phyloP scores from a whole-genome alignment of 2,888 invertebrate species.

The Julus scanicus region DNA sequence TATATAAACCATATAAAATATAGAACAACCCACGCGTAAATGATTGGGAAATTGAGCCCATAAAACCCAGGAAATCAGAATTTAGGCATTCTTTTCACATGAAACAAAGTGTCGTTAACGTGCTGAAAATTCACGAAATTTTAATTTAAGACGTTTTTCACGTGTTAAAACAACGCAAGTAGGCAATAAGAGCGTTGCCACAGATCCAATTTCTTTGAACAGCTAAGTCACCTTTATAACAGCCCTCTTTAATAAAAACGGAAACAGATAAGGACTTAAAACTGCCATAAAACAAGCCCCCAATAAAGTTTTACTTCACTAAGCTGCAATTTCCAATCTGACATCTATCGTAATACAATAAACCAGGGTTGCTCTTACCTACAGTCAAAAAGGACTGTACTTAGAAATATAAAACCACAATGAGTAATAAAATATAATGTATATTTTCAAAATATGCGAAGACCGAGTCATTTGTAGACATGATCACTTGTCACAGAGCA shows the following conservation, averaged over 20 bases:
- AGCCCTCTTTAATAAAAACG: background rate
- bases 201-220: slow-evolving; percentile 19
- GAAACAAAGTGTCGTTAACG: background rate
- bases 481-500: too few relatives aligned
- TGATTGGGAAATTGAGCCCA: background rate
- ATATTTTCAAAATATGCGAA: too few relatives aligned
- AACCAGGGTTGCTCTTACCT: background rate
- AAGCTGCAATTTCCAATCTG: slow-evolving; percentile 11
- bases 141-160: background rate
- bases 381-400: background rate
- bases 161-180: background rate
- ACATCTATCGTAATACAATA: background rate
- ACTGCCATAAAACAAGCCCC: slow-evolving; percentile 36
- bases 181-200: background rate
- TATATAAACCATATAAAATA: background rate
- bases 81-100: background rate
- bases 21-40: background rate
- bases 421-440: too few relatives aligned
- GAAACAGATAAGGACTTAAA: slow-evolving; percentile 17
- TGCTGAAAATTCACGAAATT: background rate
- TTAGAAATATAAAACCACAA: too few relatives aligned
- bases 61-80: background rate
- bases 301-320: slow-evolving; percentile 32
- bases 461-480: too few relatives aligned
- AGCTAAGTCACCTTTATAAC: slow-evolving; percentile 1